Evolutionary conservation across 2,113 vertebrate genomes (phyloP).

Genomic region (Oreochromis tanganicae): DNA sequence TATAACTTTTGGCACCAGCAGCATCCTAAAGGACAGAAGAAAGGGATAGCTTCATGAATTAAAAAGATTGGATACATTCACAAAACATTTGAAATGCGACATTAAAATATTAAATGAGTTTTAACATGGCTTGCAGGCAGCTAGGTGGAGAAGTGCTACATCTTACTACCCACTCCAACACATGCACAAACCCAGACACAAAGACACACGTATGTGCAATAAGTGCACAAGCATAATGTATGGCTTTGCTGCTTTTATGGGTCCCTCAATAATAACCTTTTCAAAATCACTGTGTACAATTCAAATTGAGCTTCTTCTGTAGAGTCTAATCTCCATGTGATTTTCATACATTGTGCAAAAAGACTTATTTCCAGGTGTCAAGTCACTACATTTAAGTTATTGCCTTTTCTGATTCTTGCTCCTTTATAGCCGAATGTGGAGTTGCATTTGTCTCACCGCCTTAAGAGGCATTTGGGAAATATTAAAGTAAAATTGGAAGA

Average conservation of each 20-base stretch:
- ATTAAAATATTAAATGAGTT: background rate
- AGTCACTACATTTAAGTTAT: conserved; percentile 35
- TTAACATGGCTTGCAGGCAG: background rate
- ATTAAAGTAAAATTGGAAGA: conserved; percentile 60
- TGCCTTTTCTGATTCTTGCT: conserved; percentile 19
- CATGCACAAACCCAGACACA: background rate
- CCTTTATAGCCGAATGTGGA: background rate
- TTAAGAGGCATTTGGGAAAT: conserved; percentile 37
- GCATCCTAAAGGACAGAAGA: conserved; percentile 48
- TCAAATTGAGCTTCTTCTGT: conserved; percentile 15
- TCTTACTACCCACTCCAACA: background rate
- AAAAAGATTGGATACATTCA: background rate
- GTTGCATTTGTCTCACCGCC: background rate
- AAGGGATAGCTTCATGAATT: background rate
- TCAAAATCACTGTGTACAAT: conserved; percentile 24
- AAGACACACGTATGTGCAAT: background rate
- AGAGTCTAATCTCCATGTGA: conserved; percentile 41
- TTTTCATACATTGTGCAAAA: conserved; percentile 38
- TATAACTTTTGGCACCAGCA: background rate
- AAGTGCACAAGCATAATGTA: background rate
- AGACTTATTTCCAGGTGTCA: conserved; percentile 46
- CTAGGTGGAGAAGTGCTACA: background rate
- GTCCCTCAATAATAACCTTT: conserved; percentile 15
- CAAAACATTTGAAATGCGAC: background rate
- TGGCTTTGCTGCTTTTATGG: background rate